Evolutionary conservation across 2,113 vertebrate genomes (phyloP).

Genomic region (Pristiophorus japonicus): DNA sequence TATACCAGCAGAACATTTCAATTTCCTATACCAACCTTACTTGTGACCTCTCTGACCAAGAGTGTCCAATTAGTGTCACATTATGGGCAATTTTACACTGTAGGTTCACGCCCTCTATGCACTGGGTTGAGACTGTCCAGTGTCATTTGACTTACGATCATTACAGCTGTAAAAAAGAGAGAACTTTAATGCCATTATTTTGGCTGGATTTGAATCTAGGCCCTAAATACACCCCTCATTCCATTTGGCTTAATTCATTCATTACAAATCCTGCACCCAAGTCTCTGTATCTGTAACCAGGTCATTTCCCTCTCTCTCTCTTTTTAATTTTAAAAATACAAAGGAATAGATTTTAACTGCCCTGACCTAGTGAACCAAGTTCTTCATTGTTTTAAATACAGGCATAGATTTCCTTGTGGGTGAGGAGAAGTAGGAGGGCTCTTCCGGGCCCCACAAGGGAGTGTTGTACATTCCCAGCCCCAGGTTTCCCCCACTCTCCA

Average conservation of each 20-base stretch:
- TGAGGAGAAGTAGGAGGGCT: neutral
- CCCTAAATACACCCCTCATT: neutral
- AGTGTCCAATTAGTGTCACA: constrained; percentile 23
- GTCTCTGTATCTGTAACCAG: neutral
- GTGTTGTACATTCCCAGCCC: neutral
- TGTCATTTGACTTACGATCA: neutral
- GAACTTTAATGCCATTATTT: too few relatives aligned
- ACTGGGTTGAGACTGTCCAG: neutral
- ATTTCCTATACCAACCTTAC: constrained; percentile 4
- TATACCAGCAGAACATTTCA: neutral
- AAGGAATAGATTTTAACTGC: neutral
- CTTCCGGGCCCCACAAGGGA: neutral
- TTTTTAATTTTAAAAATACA: neutral
- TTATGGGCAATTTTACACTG: constrained; percentile 23
- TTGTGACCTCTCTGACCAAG: neutral
- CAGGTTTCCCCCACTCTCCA: neutral
- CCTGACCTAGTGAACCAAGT: neutral
- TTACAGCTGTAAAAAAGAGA: neutral
- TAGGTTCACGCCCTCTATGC: neutral
- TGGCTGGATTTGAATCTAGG: neutral
- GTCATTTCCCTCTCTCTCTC: neutral
- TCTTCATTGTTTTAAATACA: neutral
- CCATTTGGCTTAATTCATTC: neutral
- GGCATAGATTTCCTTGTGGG: neutral
- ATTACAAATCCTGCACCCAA: neutral